Base-by-base conservation (phyloP, 2,797 vertebrate species). In the Erpetoichthys calabaricus region DNA sequence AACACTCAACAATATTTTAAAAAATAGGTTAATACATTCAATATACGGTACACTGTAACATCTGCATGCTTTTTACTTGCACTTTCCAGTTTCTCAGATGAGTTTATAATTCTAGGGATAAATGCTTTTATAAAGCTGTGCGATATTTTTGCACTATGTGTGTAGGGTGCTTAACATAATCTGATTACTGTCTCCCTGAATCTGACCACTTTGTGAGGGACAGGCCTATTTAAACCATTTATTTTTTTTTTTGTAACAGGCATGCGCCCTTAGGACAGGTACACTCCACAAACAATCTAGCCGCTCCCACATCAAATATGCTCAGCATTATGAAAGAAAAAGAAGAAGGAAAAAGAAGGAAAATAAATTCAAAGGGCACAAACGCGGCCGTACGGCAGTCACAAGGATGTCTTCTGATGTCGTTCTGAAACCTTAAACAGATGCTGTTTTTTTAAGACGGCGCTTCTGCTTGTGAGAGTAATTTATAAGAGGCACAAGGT, bases 91-190 rank as follows among this genome's bases (percentile, higher is more conserved):
- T 64, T 55, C 59, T 65, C 61, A 64, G 55, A 64, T 63, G 61
- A 68, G 47, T 49, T 49, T 49, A 7, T 54, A 54, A 54, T 43
- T 54, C 53, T 8, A 54, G 10, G 53, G 42, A 54, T 43, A 43
- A 69, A 67, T 65, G 65, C 65, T 66, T 64, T 70, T 62, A 60
- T 59, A 62, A 65, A 64, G 64, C 64, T 61, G 58, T 56, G 54
- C 56, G 60, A 67, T 61, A 65, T 67, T 58, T 63, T 56, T 63
- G 62, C 45, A 58, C 58, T 63, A 56, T 62, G 63, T 66, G 60
- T 68, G 65, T 62, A 62, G 64, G 54, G 63, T 56, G 63, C 67
- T 73, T 70, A 70, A 52, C 54, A 56, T 70, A 75, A 73, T 73
- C 73, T 65, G 67, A 70, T 73, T 69, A 66, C 53, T 57, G 60